Evolutionary conservation across 2,888 invertebrate genomes (phyloP).

Genomic region (Coelogynopora nodosa): DNA sequence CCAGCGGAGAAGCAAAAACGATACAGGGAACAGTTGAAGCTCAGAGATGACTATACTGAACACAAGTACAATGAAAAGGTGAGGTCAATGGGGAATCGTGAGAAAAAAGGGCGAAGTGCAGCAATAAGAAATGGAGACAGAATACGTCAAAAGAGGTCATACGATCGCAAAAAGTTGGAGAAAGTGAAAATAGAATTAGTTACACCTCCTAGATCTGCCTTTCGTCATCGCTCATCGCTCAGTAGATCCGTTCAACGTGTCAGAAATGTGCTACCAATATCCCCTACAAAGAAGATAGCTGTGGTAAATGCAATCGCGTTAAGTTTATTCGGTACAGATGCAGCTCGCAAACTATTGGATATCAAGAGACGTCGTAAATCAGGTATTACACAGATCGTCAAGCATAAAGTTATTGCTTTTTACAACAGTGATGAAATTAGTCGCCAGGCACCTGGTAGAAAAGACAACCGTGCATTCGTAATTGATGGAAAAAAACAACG

Average conservation of each 20-base stretch:
- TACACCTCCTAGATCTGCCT: not conserved
- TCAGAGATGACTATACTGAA: not conserved
- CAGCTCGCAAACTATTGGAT: not conserved
- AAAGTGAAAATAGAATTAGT: not conserved
- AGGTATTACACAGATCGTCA: not conserved
- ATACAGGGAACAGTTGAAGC: not conserved
- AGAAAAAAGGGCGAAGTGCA: not conserved
- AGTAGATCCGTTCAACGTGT: not conserved
- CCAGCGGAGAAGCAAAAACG: slow-evolving; percentile 20
- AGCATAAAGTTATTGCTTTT: not conserved
- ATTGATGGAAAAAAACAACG: not conserved
- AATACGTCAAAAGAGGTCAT: not conserved
- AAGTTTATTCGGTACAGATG: not conserved
- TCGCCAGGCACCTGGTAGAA: not conserved
- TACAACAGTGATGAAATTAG: not conserved
- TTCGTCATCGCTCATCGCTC: not conserved
- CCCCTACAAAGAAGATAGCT: not conserved
- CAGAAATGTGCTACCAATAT: slow-evolving; percentile 10
- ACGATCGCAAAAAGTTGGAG: not conserved
- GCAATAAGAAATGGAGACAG: not conserved
- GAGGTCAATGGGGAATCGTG: not conserved
- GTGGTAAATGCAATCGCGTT: slow-evolving; percentile 8
- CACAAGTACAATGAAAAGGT: slow-evolving; percentile 8
- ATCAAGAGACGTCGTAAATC: not conserved
- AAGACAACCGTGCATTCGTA: not conserved